These are phyloP conservation scores for Cephalopterus ornatus DNA, from an alignment of 2,113 vertebrate species.

Conservation along the genomic window DNA sequence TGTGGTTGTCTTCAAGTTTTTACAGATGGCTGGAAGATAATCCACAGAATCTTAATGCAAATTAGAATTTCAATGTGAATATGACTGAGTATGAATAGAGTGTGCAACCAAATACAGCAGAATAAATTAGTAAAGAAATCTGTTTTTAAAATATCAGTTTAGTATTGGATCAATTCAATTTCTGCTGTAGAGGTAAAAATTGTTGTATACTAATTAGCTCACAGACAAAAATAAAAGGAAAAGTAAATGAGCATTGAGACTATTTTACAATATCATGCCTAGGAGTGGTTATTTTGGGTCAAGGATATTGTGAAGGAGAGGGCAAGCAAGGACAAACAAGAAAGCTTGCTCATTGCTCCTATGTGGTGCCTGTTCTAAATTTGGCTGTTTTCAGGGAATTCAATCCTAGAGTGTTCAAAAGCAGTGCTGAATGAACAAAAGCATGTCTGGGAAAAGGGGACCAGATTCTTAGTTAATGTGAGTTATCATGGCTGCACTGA, in stretches of 20 bases:
- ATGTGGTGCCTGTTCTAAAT: constrained; percentile 4
- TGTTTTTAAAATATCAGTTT: neutral
- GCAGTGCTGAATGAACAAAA: constrained; percentile 7
- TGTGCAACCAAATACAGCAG: neutral
- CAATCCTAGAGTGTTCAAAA: neutral
- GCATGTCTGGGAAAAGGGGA: neutral
- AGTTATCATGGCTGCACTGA: neutral
- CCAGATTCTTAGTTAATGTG: neutral
- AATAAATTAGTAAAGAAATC: constrained; percentile 33
- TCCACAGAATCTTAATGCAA: neutral
- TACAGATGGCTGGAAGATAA: constrained; percentile 17
- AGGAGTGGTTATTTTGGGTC: constrained; percentile 38
- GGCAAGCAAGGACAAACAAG: constrained; percentile 47
- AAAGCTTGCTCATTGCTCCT: constrained; percentile 26
- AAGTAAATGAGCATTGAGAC: constrained; percentile 7
- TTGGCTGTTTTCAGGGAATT: constrained; percentile 24
- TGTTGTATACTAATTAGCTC: neutral
- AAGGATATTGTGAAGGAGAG: constrained; percentile 43
- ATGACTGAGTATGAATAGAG: neutral
- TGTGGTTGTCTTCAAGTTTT: neutral
- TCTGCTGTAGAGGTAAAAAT: constrained; percentile 7
- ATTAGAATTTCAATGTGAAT: constrained; percentile 37
- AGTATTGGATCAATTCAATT: neutral
- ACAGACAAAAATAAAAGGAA: neutral
- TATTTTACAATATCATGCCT: neutral